phyloP scores from a whole-genome alignment of 1,140 invertebrate species.

The Melipona quadrifasciata region DNA sequence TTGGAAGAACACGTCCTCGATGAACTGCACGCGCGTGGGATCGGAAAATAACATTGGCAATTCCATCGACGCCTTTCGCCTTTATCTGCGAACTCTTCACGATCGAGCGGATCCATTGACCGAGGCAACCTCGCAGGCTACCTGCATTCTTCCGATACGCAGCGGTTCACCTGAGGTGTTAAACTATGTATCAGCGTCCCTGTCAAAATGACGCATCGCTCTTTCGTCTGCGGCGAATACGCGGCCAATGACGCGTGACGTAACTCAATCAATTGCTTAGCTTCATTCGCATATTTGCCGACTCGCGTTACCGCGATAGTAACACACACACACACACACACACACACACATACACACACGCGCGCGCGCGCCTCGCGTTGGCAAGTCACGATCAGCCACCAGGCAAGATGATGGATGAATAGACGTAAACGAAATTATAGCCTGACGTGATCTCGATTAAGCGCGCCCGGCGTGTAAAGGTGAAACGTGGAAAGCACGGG shows the following conservation, averaged over 20 bases:
- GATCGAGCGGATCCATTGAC: not conserved
- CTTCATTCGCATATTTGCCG: slow-evolving; percentile 65
- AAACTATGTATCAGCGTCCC: slow-evolving; percentile 49
- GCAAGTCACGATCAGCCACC: slow-evolving; percentile 55
- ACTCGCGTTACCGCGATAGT: slow-evolving; percentile 56
- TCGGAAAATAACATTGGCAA: not conserved
- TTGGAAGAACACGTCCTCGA: not conserved
- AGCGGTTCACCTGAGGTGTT: slow-evolving; percentile 42
- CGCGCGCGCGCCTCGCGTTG: not conserved
- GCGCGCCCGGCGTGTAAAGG: slow-evolving; percentile 21
- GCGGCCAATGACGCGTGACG: slow-evolving; percentile 62
- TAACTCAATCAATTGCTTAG: slow-evolving; percentile 68
- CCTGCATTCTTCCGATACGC: slow-evolving; percentile 32
- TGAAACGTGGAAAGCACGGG: slow-evolving; percentile 32
- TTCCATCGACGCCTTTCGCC: not conserved
- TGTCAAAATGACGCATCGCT: slow-evolving; percentile 65
- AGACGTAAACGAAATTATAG: slow-evolving; percentile 55
- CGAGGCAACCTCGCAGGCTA: not conserved
- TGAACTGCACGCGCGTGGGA: not conserved
- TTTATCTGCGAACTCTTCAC: not conserved
- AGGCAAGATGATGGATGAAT: slow-evolving; percentile 63
- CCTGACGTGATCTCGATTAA: slow-evolving; percentile 62
- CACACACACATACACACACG: too few species aligned
- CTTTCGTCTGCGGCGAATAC: slow-evolving; percentile 53
- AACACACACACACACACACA: too few species aligned